phyloP scores from a whole-genome alignment of 2,888 invertebrate species.

The Nemurella pictetii region DNA sequence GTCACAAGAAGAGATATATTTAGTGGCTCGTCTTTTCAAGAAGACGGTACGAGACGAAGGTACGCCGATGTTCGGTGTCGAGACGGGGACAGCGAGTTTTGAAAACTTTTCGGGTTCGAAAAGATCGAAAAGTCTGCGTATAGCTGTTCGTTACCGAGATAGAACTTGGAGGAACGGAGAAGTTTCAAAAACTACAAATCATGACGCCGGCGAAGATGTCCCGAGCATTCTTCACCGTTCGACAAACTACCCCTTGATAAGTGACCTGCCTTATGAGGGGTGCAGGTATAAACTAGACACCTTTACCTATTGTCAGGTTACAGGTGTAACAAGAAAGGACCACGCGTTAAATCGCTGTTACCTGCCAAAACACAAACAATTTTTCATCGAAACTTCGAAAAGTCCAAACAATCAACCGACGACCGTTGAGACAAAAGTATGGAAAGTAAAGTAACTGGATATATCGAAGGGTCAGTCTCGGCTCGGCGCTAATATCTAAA shows the following conservation, averaged over 20 bases:
- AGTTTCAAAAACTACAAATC: background rate
- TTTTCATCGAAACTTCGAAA: background rate
- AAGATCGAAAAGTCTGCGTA: no score
- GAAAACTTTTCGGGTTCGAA: background rate
- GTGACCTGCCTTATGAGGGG: background rate
- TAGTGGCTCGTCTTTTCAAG: background rate
- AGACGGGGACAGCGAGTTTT: background rate
- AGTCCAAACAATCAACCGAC: background rate
- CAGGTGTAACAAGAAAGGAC: background rate
- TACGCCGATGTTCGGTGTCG: background rate
- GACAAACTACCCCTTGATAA: background rate
- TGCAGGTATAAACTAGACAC: background rate
- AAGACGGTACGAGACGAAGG: background rate
- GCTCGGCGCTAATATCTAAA: background rate
- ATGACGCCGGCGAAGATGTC: background rate
- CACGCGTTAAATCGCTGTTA: background rate
- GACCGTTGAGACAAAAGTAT: background rate
- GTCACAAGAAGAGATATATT: slow-evolving; percentile 9
- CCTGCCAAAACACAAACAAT: background rate
- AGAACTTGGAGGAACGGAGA: background rate
- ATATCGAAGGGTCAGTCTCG: background rate
- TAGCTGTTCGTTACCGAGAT: no score
- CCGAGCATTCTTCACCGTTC: background rate
- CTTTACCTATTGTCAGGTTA: background rate
- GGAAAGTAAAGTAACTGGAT: background rate